These are phyloP conservation scores for Onychomys leucogaster DNA, from an alignment of 2,797 vertebrate genomes.

Conservation along the genomic window DNA sequence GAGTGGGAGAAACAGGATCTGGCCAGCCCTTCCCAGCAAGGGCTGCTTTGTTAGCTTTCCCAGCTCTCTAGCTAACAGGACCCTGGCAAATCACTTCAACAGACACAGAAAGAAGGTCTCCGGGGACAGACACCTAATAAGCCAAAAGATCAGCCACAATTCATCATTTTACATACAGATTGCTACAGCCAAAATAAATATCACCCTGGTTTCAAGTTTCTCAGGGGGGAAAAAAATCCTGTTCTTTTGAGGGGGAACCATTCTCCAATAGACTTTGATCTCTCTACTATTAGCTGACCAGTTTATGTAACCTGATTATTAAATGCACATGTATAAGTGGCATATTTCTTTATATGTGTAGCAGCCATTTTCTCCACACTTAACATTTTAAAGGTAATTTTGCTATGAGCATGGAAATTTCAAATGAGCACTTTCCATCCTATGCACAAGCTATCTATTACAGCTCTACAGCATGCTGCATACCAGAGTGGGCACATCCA, in stretches of 20 bases:
- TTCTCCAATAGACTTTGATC: constrained; percentile 54
- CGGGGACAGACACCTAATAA: constrained; percentile 29
- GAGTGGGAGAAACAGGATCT: not conserved
- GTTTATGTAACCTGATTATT: constrained; percentile 28
- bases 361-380: not conserved
- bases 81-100: constrained; percentile 73
- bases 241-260: not conserved
- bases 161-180: constrained; percentile 66
- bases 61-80: constrained; percentile 43
- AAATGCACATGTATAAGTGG: constrained; percentile 8
- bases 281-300: constrained; percentile 1
- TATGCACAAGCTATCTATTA: not conserved
- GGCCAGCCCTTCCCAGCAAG: not conserved
- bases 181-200: constrained; percentile 69
- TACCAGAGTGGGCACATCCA: not conserved
- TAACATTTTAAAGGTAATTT: constrained; percentile 47
- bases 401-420: not conserved
- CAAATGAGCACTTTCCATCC: not conserved
- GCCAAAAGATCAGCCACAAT: constrained; percentile 61
- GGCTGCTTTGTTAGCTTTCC: constrained; percentile 12
- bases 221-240: not conserved
- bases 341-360: constrained; percentile 14
- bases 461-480: not conserved
- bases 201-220: constrained; percentile 69
- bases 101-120: constrained; percentile 61